Conservation (phyloP, 2,888 invertebrate genomes). For the Byasa hedistus region DNA sequence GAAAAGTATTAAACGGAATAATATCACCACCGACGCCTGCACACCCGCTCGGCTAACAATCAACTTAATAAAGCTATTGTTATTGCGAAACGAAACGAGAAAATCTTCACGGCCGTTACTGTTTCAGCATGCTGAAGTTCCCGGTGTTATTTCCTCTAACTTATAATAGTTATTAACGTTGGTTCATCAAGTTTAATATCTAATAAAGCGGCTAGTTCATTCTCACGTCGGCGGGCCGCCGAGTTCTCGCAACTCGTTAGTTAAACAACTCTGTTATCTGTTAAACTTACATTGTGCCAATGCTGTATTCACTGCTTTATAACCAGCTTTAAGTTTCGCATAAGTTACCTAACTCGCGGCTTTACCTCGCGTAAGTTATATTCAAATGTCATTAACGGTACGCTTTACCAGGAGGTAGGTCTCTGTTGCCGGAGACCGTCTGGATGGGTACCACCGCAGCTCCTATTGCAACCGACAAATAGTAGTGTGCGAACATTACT, state of each 20-base stretch:
- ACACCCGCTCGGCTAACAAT: neutral
- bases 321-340: neutral
- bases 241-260: slow-evolving; percentile 5
- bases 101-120: neutral
- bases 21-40: neutral
- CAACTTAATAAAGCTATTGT: neutral
- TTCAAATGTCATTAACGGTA: too few relatives aligned
- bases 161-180: slow-evolving; percentile 20
- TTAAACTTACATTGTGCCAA: slow-evolving; percentile 6
- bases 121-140: slow-evolving; percentile 2
- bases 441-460: too few relatives aligned
- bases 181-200: slow-evolving; percentile 14
- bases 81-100: neutral
- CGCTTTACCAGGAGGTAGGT: too few relatives aligned
- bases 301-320: neutral
- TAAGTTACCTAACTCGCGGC: neutral
- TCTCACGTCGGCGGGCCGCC: slow-evolving; percentile 9
- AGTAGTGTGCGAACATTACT: too few relatives aligned
- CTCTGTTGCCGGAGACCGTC: too few relatives aligned
- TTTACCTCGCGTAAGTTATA: too few relatives aligned
- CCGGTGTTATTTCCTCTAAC: neutral
- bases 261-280: slow-evolving; percentile 16
- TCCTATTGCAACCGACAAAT: too few relatives aligned
- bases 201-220: slow-evolving; percentile 11
- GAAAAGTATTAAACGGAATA: neutral